Base-by-base conservation (phyloP, 2,888 invertebrate species). In the Atethmia centrago region DNA sequence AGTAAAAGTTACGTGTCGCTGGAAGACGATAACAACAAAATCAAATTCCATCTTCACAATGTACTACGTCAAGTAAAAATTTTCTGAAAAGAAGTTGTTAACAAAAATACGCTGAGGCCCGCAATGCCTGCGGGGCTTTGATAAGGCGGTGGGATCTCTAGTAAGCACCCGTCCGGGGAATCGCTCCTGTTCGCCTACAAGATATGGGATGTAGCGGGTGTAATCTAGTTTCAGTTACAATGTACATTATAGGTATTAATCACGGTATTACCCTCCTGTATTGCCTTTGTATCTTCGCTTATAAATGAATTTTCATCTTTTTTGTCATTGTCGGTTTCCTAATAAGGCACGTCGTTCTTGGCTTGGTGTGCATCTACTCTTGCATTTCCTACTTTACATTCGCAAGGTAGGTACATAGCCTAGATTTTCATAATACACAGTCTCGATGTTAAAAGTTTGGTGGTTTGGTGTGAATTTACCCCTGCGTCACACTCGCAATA, bases 71-170 rank as follows among this genome's bases (percentile, higher is more conserved):
- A 90, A 90, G 92, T 94, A 94, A 90, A 93, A 94, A 92, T 93
- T 76, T 93, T 90, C 88, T 93, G 92, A 92, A 94, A 95, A 95
- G 94, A 95, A 95, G 94, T 95, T 95, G 95, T 95, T 95, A 95
- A 94, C 95, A 95, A 95, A 96, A 96, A 95, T 95, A 94, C 94
- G 92, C 70, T 76, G 88, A 79, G 89, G 88, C 89, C 83, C 86
- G 84, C 88, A 86, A 88, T 90, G 95, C 94, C 95, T 96, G 96
- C 93, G 92, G 93, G 92, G 84, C 85, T 83, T 88, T 90, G 96
- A 96, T 95, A 95, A 95, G 94, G 87, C 89, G 87, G 88, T 82
- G 86, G 93, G 92, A 90, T 92, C 92, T 90, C 88, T 88, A 89
- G 90, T 92, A 92, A 92, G 92, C 93, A 91, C 90, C 90, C 92